Base-by-base conservation (phyloP, 2,888 invertebrate species). In the Didymodactylos carnosus region DNA sequence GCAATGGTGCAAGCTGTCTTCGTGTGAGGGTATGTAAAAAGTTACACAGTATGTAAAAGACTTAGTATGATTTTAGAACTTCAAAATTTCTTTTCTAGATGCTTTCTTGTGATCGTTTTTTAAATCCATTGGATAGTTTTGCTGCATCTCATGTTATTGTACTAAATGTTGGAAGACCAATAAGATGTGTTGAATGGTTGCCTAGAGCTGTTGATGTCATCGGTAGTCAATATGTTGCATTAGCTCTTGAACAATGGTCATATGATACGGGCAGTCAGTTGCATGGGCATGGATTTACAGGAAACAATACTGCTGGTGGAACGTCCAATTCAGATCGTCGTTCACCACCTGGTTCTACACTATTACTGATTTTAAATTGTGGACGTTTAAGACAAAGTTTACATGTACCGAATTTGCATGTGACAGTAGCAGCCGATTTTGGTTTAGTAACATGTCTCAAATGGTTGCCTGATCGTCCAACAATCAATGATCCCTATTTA, bases 101-200 rank as follows among this genome's bases (percentile, higher is more conserved):
- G 62, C 62, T 62, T 35, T 62, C 62, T 8, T 62, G 62, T 35
- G 62, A 62, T 62, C 62, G 62, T 35, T 62, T 62, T 35, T 11
- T 62, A 3, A 62, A 62, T 62, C 62, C 62, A 19, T 35, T 62
- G n/a, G 62, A 62, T 62, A 62, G 62, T 62, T 62, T 62, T 62
- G 62, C 62, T 62, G 62, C 62, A 35, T 62, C 62, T n/a, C 62
- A 62, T 62, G 62, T 62, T 29, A 62, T 62, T 62, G 62, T 62
- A 11, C n/a, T 62, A 29, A 62, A 62, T 35, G 62, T 62, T 62
- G 62, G 62, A 4, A 29, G 62, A 19, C 62, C 62, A 11, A 62
- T 62, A 19, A 29, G 62, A 35, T 62, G 35, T 62, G 14, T 62
- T 62, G 62, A 62, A 62, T 62, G 62, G 62, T n/a, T 62, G 35